Base-by-base conservation (phyloP, 2,888 invertebrate genomes). In the Chromoteleia sp. region DNA sequence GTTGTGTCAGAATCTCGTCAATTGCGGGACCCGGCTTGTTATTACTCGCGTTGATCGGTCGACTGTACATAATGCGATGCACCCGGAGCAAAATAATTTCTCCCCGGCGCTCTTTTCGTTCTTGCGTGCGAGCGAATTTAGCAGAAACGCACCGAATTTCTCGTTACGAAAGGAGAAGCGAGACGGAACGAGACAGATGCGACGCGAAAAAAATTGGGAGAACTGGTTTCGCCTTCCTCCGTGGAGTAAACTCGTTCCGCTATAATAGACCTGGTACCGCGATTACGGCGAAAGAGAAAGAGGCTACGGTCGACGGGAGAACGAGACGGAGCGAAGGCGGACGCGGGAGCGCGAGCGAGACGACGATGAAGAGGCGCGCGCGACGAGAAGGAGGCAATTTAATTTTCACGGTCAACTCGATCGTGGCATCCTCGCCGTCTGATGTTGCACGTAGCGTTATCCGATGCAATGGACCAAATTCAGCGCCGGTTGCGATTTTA, bases 151-250 rank as follows among this genome's bases (percentile, higher is more conserved):
- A 30, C 41, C 10, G 58, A 8, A 58, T 63, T 71, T 54, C 68
- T 70, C 65, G 56, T 50, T 56, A 58, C 41, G 33, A 29, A 15
- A 45, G 29, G 45, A 63, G 41, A 39, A 79, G 58, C 59, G 43
- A 7, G 43, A 41, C 10, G 21, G 39, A 45, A 52, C 71, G 56
- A 68, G 63, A 67, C 67, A 68, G 67, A 56, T 50, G 68, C 61
- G 67, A 54, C 48, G 61, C 48, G 74, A 78, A 78, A 77, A 79
- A 73, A 85, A 73, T 83, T 83, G 81, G 63, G 84, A 83, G 86
- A 88, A 88, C 89, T 88, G 87, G 88, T 89, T 89, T 86, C 54
- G 52, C 63, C 82, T 65, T 74, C 81, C 76, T 75, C 58, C 75
- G 82, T 71, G 82, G 81, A 81, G 79, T 76, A 85, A 87, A 88